Conservation (phyloP, 1,140 invertebrate genomes). For the Dendrolimus kikuchii region DNA sequence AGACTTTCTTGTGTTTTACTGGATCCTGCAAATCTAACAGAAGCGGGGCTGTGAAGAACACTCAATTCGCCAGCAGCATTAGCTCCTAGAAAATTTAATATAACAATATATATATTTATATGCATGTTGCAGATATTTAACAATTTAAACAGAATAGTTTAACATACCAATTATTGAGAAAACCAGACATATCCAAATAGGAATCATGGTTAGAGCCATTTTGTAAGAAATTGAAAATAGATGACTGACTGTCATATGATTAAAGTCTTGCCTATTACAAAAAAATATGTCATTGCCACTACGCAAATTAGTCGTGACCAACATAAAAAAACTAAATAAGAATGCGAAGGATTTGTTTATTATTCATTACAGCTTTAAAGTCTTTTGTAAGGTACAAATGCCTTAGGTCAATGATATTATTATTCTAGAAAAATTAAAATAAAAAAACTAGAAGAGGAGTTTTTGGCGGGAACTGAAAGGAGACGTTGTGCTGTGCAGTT, state of each 20-base stretch:
- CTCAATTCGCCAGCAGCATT: constrained; percentile 78
- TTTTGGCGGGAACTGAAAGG: too few relatives aligned
- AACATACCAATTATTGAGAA: constrained; percentile 52
- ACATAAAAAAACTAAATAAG: too few relatives aligned
- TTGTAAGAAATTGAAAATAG: constrained; percentile 27
- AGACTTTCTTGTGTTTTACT: constrained; percentile 66
- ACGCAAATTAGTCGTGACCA: too few relatives aligned
- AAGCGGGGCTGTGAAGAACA: constrained; percentile 77
- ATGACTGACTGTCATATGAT: constrained; percentile 62
- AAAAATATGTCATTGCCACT: background rate
- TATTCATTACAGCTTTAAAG: too few relatives aligned
- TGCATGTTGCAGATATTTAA: background rate
- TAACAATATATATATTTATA: constrained; percentile 4
- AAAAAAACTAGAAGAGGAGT: too few relatives aligned
- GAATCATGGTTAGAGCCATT: constrained; percentile 55
- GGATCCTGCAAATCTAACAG: constrained; percentile 77
- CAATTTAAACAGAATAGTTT: background rate
- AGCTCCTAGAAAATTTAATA: constrained; percentile 63
- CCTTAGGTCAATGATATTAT: too few relatives aligned
- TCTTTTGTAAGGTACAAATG: too few relatives aligned
- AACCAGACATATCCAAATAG: constrained; percentile 46
- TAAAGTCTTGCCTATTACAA: constrained; percentile 38
- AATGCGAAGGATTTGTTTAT: too few relatives aligned
- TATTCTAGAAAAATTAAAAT: too few relatives aligned
- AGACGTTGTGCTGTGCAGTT: too few relatives aligned